These are phyloP conservation scores for Leucopsar rothschildi DNA, from an alignment of 2,113 vertebrate species.

Conservation along the genomic window DNA sequence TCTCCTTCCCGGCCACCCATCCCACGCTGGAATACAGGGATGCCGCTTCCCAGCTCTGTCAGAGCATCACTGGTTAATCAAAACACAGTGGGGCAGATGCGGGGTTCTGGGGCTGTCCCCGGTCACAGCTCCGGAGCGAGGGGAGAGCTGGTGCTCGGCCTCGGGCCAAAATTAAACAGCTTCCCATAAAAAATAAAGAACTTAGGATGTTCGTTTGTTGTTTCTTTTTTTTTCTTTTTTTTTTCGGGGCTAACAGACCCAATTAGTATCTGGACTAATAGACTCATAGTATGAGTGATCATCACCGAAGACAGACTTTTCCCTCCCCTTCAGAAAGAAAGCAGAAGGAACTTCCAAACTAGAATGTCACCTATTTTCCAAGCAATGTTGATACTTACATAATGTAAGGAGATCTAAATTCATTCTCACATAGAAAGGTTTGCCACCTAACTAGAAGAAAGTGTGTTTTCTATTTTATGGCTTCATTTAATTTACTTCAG, in stretches of 20 bases:
- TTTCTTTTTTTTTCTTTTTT: not conserved
- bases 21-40: not conserved
- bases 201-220: not conserved
- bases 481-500: not conserved
- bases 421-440: not conserved
- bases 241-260: too few species aligned
- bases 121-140: not conserved
- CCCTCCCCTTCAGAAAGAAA: not conserved
- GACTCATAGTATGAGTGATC: not conserved
- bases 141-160: not conserved
- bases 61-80: fast-evolving
- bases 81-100: fast-evolving
- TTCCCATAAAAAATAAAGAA: not conserved
- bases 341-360: not conserved
- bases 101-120: not conserved
- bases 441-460: not conserved
- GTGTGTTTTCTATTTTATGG: not conserved
- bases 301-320: not conserved
- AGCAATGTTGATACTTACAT: not conserved
- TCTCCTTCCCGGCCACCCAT: not conserved
- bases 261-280: not conserved
- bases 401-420: not conserved
- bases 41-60: fast-evolving
- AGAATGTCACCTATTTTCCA: not conserved
- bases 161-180: not conserved